These are phyloP conservation scores for Palythoa grandis DNA, from an alignment of 92 coral and sea anemone genomes.

Conservation along the genomic window DNA sequence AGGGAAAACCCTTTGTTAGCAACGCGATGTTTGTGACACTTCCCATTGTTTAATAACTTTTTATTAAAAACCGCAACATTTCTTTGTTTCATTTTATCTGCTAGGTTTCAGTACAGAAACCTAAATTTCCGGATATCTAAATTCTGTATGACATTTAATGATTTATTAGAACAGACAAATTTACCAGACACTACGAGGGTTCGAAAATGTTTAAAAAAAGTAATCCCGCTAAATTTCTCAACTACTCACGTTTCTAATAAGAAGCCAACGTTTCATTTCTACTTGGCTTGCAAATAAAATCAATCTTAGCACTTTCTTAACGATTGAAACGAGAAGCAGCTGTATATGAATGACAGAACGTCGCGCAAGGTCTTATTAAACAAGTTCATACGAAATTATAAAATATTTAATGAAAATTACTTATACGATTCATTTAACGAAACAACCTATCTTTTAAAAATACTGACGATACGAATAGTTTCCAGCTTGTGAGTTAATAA, in stretches of 20 bases:
- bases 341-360: neutral
- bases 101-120: neutral
- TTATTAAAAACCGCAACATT: neutral
- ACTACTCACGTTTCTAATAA: neutral
- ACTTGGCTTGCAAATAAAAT: neutral
- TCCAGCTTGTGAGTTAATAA: neutral
- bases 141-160: neutral
- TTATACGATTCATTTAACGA: neutral
- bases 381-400: neutral
- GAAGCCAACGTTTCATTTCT: neutral
- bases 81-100: neutral
- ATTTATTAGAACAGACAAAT: neutral
- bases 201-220: neutral
- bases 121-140: neutral
- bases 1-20: conserved; percentile 11
- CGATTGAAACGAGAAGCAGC: neutral
- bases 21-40: neutral
- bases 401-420: neutral
- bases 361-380: neutral
- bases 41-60: neutral
- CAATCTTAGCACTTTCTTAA: neutral
- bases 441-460: neutral
- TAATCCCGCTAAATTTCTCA: neutral
- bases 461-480: neutral
- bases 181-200: neutral